Evolutionary conservation across 1,140 invertebrate genomes (phyloP).

Genomic region (Ceratosolen fusciceps): DNA sequence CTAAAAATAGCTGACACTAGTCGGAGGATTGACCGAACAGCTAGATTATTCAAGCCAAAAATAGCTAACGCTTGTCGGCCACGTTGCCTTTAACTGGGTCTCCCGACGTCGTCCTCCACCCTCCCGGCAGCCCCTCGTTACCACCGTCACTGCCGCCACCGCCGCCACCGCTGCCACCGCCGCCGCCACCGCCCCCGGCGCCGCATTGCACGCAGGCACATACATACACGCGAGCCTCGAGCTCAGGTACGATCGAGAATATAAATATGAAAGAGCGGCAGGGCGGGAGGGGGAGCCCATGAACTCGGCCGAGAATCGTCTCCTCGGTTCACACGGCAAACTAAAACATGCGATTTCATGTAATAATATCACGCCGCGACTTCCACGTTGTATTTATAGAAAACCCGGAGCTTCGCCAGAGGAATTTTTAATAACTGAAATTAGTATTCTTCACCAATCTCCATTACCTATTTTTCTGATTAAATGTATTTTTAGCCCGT

Average conservation of each 20-base stretch:
- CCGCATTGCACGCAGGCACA: background rate
- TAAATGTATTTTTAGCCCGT: background rate
- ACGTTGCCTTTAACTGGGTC: conserved; percentile 2
- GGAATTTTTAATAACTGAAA: background rate
- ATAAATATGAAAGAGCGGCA: background rate
- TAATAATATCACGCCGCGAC: background rate
- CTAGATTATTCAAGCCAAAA: conserved; percentile 53
- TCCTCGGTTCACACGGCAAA: background rate
- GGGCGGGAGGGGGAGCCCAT: background rate
- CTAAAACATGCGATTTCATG: background rate
- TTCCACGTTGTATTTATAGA: background rate
- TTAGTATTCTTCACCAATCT: background rate
- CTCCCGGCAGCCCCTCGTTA: background rate
- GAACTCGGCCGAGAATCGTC: background rate
- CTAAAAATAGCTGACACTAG: conserved; percentile 51
- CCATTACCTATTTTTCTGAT: background rate
- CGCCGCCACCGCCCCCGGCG: background rate
- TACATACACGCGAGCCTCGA: background rate
- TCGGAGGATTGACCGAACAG: conserved; percentile 55
- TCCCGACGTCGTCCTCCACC: background rate
- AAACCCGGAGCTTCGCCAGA: background rate
- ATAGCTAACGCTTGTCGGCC: conserved; percentile 44
- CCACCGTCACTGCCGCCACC: background rate
- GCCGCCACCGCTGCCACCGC: background rate
- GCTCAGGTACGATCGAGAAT: conserved; percentile 9